A percentile compares a stretch with the other conserved stretches of the same genome.
Conservation (phyloP, 1,140 invertebrate genomes). For the Caenorhabditis remanei region DNA sequence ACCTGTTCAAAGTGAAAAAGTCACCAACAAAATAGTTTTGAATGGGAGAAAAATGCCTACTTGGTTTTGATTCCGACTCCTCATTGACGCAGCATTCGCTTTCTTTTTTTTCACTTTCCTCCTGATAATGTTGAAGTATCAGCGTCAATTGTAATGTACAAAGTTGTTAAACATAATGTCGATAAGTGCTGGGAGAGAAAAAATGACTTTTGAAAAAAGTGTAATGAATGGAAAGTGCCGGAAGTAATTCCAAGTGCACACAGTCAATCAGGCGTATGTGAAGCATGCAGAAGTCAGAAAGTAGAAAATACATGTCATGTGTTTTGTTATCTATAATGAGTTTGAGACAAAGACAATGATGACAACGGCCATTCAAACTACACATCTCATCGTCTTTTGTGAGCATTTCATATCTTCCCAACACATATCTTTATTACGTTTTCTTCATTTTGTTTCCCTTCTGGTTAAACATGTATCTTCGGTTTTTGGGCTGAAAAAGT, state of each 20-base stretch:
- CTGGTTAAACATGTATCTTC: neutral
- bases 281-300: conserved; percentile 35
- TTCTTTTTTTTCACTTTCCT: neutral
- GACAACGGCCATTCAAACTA: conserved; percentile 15
- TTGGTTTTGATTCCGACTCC: neutral
- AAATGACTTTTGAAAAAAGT: neutral
- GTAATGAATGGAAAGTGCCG: neutral
- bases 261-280: neutral
- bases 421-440: neutral
- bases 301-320: conserved; percentile 22
- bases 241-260: conserved; percentile 12
- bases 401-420: neutral
- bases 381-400: neutral
- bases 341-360: conserved; percentile 34
- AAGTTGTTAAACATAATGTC: neutral
- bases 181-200: neutral
- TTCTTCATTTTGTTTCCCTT: neutral
- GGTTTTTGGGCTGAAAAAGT: neutral
- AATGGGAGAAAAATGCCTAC: conserved; percentile 1
- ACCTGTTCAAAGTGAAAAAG: conserved; percentile 34
- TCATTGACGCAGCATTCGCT: conserved; percentile 4
- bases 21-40: neutral
- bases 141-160: conserved; percentile 22
- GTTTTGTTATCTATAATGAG: conserved; percentile 42
- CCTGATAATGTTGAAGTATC: conserved; percentile 27